phyloP scores from a whole-genome alignment of 2,113 vertebrate species.

The Pachypanchax playfairii region DNA sequence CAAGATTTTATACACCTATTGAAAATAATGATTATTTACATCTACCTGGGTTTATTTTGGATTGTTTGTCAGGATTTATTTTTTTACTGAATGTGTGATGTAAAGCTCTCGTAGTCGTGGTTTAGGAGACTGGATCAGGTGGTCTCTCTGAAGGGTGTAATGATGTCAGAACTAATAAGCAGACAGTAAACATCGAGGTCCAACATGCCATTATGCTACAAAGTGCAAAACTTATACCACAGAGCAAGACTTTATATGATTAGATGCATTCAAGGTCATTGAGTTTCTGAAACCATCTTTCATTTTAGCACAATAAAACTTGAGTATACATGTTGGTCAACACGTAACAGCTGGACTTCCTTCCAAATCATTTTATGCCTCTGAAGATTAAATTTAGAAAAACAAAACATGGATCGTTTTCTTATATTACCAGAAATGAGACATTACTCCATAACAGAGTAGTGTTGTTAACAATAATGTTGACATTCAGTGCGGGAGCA shows the following conservation, averaged over 20 bases:
- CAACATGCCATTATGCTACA: slow-evolving; percentile 34
- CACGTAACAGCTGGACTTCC: slow-evolving; percentile 10
- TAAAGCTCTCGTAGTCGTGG: too few species aligned
- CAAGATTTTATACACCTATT: slow-evolving; percentile 74
- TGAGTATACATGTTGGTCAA: not conserved
- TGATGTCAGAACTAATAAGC: slow-evolving; percentile 34
- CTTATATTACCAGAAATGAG: not conserved
- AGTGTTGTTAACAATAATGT: slow-evolving; percentile 1
- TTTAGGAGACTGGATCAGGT: too few species aligned
- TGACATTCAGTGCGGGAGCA: slow-evolving; percentile 3
- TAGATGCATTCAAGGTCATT: slow-evolving; percentile 6
- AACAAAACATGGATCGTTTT: not conserved
- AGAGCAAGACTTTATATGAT: slow-evolving; percentile 23
- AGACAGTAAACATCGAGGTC: slow-evolving; percentile 24
- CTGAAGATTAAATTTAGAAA: not conserved
- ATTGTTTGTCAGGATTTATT: slow-evolving; percentile 22
- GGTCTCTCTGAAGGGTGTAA: slow-evolving; percentile 16
- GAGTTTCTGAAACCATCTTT: slow-evolving; percentile 8
- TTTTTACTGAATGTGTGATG: too few species aligned
- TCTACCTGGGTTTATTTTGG: slow-evolving; percentile 46
- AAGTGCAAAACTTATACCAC: slow-evolving; percentile 37
- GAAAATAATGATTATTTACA: slow-evolving; percentile 78
- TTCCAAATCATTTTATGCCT: not conserved
- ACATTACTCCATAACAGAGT: slow-evolving; percentile 6
- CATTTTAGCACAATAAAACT: not conserved